These are phyloP conservation scores for Myathropa florea DNA, from an alignment of 2,888 invertebrate species.

Conservation along the genomic window DNA sequence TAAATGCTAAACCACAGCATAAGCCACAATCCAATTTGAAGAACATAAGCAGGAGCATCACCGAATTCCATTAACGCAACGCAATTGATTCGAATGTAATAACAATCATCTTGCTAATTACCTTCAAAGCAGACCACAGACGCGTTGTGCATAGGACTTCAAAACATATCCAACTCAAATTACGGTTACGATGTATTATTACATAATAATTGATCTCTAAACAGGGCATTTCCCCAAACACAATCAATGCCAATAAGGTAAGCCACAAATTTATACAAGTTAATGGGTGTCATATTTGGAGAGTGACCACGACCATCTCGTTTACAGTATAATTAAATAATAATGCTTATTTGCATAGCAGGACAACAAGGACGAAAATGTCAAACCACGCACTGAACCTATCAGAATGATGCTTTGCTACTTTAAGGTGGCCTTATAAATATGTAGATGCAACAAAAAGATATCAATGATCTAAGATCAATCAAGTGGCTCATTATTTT, in stretches of 20 bases:
- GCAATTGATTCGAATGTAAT: constrained; percentile 35
- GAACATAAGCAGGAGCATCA: neutral
- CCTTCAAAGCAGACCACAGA: constrained; percentile 16
- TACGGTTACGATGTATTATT: constrained; percentile 33
- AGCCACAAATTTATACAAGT: constrained; percentile 53
- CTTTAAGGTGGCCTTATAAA: constrained; percentile 10
- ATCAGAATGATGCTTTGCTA: neutral
- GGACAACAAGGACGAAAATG: neutral
- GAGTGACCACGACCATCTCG: constrained; percentile 22
- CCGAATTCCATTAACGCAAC: constrained; percentile 1
- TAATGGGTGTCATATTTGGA: constrained; percentile 34
- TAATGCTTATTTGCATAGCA: constrained; percentile 38
- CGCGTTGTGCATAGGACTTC: neutral
- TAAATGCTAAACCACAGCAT: neutral
- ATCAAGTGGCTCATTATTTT: constrained; percentile 17
- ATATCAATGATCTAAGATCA: constrained; percentile 1
- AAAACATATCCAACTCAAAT: constrained; percentile 29
- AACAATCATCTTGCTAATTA: constrained; percentile 38
- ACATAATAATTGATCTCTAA: constrained; percentile 47
- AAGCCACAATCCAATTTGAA: neutral
- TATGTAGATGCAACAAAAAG: constrained; percentile 11
- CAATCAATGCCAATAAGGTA: constrained; percentile 52
- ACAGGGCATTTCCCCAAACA: constrained; percentile 44
- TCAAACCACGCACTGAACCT: neutral
- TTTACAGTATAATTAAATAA: constrained; percentile 46